A percentile compares a stretch with the other conserved stretches of the same genome.
Evolutionary conservation across 1,140 invertebrate genomes (phyloP).

Genomic region (Pogonognathellus flavescens): DNA sequence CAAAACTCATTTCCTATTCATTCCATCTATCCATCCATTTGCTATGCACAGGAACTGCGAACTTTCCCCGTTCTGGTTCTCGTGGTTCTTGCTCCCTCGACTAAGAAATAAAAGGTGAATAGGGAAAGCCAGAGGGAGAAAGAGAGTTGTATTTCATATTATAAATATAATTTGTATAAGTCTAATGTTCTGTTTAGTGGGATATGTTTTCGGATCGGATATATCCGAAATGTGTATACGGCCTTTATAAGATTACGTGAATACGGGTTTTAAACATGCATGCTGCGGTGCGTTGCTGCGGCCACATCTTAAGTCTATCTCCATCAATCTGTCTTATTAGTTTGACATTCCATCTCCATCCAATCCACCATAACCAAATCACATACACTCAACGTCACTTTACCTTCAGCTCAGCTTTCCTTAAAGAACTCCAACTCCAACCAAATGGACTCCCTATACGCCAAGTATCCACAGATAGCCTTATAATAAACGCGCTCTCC

Average conservation of each 20-base stretch:
- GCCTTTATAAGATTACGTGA: too few relatives aligned
- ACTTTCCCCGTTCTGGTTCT: background rate
- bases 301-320: constrained; percentile 31
- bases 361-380: background rate
- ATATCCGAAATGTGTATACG: too few relatives aligned
- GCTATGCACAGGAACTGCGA: background rate
- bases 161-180: background rate
- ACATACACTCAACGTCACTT: background rate
- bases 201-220: too few relatives aligned
- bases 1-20: constrained; percentile 49
- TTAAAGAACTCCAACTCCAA: too few relatives aligned
- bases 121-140: constrained; percentile 3
- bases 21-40: constrained; percentile 34
- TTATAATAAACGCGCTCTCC: too few relatives aligned
- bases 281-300: background rate
- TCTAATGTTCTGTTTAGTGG: too few relatives aligned
- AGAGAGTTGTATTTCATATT: constrained; percentile 23
- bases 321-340: constrained; percentile 40
- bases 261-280: constrained; percentile 1
- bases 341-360: constrained; percentile 2
- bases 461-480: too few relatives aligned
- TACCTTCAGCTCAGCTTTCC: too few relatives aligned
- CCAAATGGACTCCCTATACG: too few relatives aligned
- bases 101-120: background rate
- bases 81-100: background rate